A percentile compares a stretch with the other conserved stretches of the same genome.
phyloP scores from a whole-genome alignment of 1,140 invertebrate genomes.

The Arion vulgaris region DNA sequence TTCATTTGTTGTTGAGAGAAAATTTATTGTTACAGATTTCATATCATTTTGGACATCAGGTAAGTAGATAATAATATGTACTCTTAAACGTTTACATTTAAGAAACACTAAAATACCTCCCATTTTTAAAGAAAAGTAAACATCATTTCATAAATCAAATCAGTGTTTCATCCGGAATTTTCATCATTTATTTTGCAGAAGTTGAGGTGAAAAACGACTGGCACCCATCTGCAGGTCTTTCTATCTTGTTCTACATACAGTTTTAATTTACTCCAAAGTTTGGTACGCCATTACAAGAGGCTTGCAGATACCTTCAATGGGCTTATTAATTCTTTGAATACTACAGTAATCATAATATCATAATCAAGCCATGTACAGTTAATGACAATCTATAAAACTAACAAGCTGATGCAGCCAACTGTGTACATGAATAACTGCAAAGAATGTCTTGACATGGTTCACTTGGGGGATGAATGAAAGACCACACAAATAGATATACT shows the following conservation, averaged over 20 bases:
- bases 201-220: slow-evolving; percentile 24
- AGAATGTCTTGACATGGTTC: not conserved
- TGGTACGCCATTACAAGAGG: slow-evolving; percentile 15
- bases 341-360: not conserved
- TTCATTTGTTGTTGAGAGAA: not conserved
- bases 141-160: not conserved
- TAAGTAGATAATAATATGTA: not conserved
- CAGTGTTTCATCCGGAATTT: slow-evolving; percentile 22
- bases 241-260: slow-evolving; percentile 38
- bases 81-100: not conserved
- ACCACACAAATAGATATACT: no score
- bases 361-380: not conserved
- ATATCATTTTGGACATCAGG: not conserved
- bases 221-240: slow-evolving; percentile 12
- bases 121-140: not conserved
- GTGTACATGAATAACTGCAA: not conserved
- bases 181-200: slow-evolving; percentile 40
- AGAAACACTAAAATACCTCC: not conserved
- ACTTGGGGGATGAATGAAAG: not conserved
- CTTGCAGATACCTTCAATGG: not conserved
- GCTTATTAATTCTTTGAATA: not conserved
- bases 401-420: not conserved
- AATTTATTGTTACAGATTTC: not conserved
- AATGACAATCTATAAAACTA: not conserved
- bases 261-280: slow-evolving; percentile 28